A percentile compares a stretch with the other conserved stretches of the same genome.
phyloP scores from a whole-genome alignment of 2,797 vertebrate species.

The Vultur gryphus region DNA sequence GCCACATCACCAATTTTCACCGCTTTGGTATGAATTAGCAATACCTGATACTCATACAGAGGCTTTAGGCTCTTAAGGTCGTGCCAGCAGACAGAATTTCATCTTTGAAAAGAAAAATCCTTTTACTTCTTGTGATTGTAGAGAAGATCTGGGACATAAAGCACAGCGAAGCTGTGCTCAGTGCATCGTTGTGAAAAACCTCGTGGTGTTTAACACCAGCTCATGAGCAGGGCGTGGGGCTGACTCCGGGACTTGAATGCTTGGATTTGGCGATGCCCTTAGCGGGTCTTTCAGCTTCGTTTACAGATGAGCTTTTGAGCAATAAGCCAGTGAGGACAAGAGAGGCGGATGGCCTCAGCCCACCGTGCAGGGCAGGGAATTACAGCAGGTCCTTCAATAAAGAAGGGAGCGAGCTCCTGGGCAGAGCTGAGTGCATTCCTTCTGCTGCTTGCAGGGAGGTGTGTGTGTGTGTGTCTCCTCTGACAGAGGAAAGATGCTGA shows the following conservation, averaged over 20 bases:
- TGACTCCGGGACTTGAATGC: not conserved
- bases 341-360: not conserved
- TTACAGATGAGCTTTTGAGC: not conserved
- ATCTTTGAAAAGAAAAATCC: not conserved
- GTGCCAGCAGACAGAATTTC: not conserved
- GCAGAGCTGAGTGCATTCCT: not conserved
- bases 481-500: not conserved
- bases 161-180: not conserved
- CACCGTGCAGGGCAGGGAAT: not conserved
- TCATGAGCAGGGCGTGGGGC: not conserved
- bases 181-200: rapidly evolving
- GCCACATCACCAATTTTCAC: rapidly evolving
- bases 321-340: not conserved
- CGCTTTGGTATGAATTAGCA: not conserved
- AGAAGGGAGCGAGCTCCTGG: not conserved
- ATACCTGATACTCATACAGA: rapidly evolving
- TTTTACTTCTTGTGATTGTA: not conserved
- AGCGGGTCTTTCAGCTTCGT: not conserved
- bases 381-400: not conserved
- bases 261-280: not conserved
- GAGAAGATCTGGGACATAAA: not conserved
- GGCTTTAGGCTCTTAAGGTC: not conserved
- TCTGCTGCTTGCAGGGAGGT: not conserved
- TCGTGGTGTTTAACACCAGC: rapidly evolving
- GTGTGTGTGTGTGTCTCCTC: not conserved